Evolutionary conservation across 1,140 invertebrate species (phyloP), one percentile per base, ranked within the genome.

Genomic region (Drosophila orosa): DNA sequence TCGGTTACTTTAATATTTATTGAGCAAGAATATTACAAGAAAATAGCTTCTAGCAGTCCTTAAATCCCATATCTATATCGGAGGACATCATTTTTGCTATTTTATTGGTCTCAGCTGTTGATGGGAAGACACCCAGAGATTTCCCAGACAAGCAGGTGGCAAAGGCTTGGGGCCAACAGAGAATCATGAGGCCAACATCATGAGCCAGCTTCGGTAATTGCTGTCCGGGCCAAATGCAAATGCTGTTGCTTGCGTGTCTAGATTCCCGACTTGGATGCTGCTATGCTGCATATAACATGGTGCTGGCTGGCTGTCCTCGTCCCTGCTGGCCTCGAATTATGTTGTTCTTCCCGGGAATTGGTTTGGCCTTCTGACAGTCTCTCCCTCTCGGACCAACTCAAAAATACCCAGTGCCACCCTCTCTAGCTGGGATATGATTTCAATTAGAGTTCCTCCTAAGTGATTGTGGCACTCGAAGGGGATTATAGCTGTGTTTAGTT

Each of bases 101-200:
- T 31, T 40, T 24, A n/a, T 35, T 62, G 60, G 1, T 25, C 35
- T 5, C 15, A 24, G 9, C 19, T 61, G 35, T 56, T 35, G 65
- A 69, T 17, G 24, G 29, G 47, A 50, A 31, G 39, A 71, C 47
- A 68, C 48, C 63, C 31, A 68, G 73, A 80, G 81, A 80, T 81
- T 78, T 82, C 66, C 81, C 81, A 85, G 82, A 87, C 83, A 83
- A 86, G 83, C 83, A 86, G 83, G 83, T 86, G 83, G 83, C 83
- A 87, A 86, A 74, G 74, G 69, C 69, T 75, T 73, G 61, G 42
- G 69, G 83, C 77, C 66, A 63, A 40, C 60, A 60, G 62, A 60
- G 45, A 85, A 80, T 74, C 68, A 85, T 85, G 74, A 78, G 81
- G 63, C 81, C 60, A 75, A 74, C 75, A 84, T 68, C 65, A 68